phyloP scores from a whole-genome alignment of 2,797 vertebrate species.

The Dermochelys coriacea region DNA sequence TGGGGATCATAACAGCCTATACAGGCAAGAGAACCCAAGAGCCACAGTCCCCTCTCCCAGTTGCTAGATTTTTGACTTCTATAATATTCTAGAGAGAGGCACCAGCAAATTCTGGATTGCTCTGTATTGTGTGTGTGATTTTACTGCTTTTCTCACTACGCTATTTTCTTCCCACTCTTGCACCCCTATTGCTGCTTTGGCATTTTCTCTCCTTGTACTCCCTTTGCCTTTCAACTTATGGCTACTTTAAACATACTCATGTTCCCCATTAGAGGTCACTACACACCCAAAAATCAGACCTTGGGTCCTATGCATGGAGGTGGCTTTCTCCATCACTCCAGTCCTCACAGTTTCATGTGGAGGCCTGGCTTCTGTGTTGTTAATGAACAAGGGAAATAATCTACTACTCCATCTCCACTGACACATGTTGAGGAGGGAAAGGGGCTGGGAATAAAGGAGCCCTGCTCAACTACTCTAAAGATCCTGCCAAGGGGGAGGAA shows the following conservation, averaged over 20 bases:
- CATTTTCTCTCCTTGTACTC: neutral
- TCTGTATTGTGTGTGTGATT: neutral
- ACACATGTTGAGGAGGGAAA: neutral
- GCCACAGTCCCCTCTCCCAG: neutral
- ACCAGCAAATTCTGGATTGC: neutral
- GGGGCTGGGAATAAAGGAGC: neutral
- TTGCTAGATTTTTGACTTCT: neutral
- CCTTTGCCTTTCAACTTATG: neutral
- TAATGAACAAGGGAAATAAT: neutral
- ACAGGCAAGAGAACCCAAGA: neutral
- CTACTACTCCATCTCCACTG: neutral
- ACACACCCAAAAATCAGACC: neutral
- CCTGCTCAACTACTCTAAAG: neutral
- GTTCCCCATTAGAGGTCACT: neutral
- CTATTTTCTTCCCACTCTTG: neutral
- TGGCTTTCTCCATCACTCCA: neutral
- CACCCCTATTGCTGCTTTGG: neutral
- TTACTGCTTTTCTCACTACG: neutral
- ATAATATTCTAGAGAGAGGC: neutral
- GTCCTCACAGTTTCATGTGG: neutral
- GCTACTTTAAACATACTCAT: neutral
- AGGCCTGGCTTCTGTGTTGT: neutral
- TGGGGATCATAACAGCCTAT: neutral
- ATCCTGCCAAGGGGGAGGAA: neutral
- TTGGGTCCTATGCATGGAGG: neutral